Evolutionary conservation across 2,888 invertebrate species (phyloP).

Genomic region (Epinotia nisella): DNA sequence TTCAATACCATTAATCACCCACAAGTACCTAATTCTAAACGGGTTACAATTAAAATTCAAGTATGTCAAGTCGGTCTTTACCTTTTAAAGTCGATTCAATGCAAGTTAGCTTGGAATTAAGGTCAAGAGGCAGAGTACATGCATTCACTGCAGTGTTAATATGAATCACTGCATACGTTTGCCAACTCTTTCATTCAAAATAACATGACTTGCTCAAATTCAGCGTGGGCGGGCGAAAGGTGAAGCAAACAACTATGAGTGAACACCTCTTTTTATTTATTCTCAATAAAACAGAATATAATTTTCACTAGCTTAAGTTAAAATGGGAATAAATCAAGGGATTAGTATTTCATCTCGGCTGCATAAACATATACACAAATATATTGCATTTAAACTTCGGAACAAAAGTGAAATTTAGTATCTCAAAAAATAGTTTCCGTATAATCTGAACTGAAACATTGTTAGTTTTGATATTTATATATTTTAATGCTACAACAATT

Average conservation of each 20-base stretch:
- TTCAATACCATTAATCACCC: slow-evolving; percentile 44
- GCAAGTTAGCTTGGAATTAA: slow-evolving; percentile 52
- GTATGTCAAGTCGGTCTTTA: slow-evolving; percentile 29
- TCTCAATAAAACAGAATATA: slow-evolving; percentile 83
- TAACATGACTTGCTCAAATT: slow-evolving; percentile 72
- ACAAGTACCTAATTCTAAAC: slow-evolving; percentile 41
- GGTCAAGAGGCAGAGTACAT: slow-evolving; percentile 30
- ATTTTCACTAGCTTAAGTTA: slow-evolving; percentile 81
- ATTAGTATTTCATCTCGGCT: slow-evolving; percentile 69
- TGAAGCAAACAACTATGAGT: slow-evolving; percentile 71
- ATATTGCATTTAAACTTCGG: slow-evolving; percentile 55
- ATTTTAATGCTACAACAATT: slow-evolving; percentile 79
- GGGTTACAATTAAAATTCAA: slow-evolving; percentile 39
- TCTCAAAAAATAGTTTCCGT: slow-evolving; percentile 76
- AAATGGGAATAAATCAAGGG: slow-evolving; percentile 66
- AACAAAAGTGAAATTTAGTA: slow-evolving; percentile 60
- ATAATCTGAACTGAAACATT: slow-evolving; percentile 76
- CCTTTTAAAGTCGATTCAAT: slow-evolving; percentile 54
- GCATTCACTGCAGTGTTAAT: slow-evolving; percentile 18
- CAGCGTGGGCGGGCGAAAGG: slow-evolving; percentile 61
- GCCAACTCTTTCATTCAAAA: slow-evolving; percentile 66
- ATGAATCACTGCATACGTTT: slow-evolving; percentile 47
- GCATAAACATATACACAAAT: slow-evolving; percentile 50
- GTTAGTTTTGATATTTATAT: slow-evolving; percentile 78
- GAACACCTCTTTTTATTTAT: slow-evolving; percentile 79